Base-by-base conservation (phyloP, 1,140 invertebrate genomes). In the Leptinotarsa lineolata region DNA sequence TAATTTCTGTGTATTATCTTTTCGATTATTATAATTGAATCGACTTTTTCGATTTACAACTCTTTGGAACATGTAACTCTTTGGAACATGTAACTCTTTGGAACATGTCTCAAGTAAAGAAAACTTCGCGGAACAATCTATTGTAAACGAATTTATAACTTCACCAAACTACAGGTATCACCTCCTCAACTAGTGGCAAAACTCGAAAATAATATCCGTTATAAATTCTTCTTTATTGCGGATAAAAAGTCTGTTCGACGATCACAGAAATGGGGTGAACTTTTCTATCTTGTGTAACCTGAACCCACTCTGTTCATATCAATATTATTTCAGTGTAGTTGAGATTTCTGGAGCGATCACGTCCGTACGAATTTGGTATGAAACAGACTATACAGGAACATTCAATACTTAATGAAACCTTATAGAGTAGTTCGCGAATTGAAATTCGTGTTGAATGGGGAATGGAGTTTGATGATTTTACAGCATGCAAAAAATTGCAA, bases 291-390 rank as follows among this genome's bases (percentile, higher is more conserved):
- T 24, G 39, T 20, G 67, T 24, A 22, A 20, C 8, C 18, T 39
- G 13, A 67, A 67, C 39, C 24, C 20, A 54, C 45, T 21, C 39
- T 20, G 39, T 68, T 68, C 46, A 18, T 68, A 68, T 68, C 39
- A 68, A 68, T 68, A 68, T 68, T 68, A 68, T 68, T 68, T 68
- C 39, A 68, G 67, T 68, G 67, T 68, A 44, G 67, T 68, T 68
- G 22, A 58, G 48, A 48, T 54, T 68, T 44, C 67, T 21, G 45
- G 22, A 68, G 67, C 67, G 20, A 4, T 20, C 45, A 48, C 20
- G n/a, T 68, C 48, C 46, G 48, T 39, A 39, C 30, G 30, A 39
- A 39, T 39, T 39, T 11, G 30, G 30, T 39, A 39, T 39, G 30
- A 54, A 54, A n/a, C 48, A 54, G 48, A 54, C 16, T 54, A 54